phyloP scores from a whole-genome alignment of 2,888 invertebrate genomes.

The Caenorhabditis imperialis region DNA sequence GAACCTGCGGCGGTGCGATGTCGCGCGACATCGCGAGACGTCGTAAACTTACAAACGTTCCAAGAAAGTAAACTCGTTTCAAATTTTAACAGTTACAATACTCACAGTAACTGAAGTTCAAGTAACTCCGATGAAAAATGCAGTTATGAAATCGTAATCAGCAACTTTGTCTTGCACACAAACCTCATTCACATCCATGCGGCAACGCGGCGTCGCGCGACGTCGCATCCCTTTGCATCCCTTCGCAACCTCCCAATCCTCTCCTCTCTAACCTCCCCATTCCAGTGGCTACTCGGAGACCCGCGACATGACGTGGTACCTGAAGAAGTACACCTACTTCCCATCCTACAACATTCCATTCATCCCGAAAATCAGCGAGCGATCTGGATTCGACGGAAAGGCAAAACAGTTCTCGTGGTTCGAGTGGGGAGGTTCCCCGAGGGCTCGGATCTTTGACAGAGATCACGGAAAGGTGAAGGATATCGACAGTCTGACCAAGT shows the following conservation, averaged over 20 bases:
- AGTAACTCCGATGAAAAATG: too few relatives aligned
- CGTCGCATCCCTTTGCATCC: too few relatives aligned
- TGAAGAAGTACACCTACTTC: conserved; percentile 83
- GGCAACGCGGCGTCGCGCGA: too few relatives aligned
- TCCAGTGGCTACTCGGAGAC: conserved; percentile 66
- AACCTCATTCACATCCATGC: background rate
- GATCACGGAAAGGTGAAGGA: conserved; percentile 82
- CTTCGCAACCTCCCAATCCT: background rate
- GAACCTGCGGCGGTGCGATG: too few relatives aligned
- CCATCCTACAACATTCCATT: conserved; percentile 85
- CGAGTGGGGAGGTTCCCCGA: conserved; percentile 82
- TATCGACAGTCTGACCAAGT: conserved; percentile 82
- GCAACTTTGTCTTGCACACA: background rate
- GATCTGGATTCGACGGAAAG: conserved; percentile 82
- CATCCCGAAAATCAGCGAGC: conserved; percentile 83
- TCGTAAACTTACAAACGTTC: background rate
- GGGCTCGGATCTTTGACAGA: conserved; percentile 78
- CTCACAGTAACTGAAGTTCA: too few relatives aligned
- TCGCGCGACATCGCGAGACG: too few relatives aligned
- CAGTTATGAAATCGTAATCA: too few relatives aligned
- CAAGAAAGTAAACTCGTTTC: too few relatives aligned
- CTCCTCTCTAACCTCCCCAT: background rate
- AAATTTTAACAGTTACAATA: too few relatives aligned
- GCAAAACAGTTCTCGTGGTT: conserved; percentile 80
- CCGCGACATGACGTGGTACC: conserved; percentile 76